Evolutionary conservation across 2,888 invertebrate species (phyloP).

Genomic region (Andrena dorsata): DNA sequence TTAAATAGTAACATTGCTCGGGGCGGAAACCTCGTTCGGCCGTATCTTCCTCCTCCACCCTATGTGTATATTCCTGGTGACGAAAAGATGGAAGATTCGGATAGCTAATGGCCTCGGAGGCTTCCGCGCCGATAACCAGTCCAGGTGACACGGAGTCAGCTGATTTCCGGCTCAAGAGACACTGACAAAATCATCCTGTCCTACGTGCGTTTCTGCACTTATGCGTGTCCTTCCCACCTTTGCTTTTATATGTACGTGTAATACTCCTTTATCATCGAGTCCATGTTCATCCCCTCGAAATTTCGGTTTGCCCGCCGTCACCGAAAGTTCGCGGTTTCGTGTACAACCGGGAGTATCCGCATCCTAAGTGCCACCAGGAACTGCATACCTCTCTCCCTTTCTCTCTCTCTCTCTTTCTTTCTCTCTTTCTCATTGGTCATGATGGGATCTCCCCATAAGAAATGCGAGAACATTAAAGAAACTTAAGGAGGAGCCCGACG

Average conservation of each 20-base stretch:
- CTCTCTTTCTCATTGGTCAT: slow-evolving; percentile 75
- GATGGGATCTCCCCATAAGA: slow-evolving; percentile 80
- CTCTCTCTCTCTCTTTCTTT: slow-evolving; percentile 69
- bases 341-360: slow-evolving; percentile 80
- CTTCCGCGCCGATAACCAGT: slow-evolving; percentile 82
- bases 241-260: neutral
- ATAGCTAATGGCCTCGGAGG: slow-evolving; percentile 62
- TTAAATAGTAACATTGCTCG: slow-evolving; percentile 76
- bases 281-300: slow-evolving; percentile 45
- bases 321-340: slow-evolving; percentile 70
- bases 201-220: slow-evolving; percentile 16
- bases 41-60: slow-evolving; percentile 57
- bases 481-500: slow-evolving; percentile 50
- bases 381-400: slow-evolving; percentile 84
- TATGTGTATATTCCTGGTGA: slow-evolving; percentile 19
- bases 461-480: slow-evolving; percentile 75
- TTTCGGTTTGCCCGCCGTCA: slow-evolving; percentile 42
- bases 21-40: slow-evolving; percentile 77
- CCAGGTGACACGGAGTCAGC: slow-evolving; percentile 85
- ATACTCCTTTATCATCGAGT: neutral
- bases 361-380: slow-evolving; percentile 84
- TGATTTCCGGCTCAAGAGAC: slow-evolving; percentile 78
- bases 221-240: neutral
- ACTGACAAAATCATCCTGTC: slow-evolving; percentile 18
- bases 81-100: slow-evolving; percentile 64